A percentile compares a stretch with the other conserved stretches of the same genome.
Conservation (phyloP, 2,888 invertebrate genomes). For the Eupithecia exiguata region DNA sequence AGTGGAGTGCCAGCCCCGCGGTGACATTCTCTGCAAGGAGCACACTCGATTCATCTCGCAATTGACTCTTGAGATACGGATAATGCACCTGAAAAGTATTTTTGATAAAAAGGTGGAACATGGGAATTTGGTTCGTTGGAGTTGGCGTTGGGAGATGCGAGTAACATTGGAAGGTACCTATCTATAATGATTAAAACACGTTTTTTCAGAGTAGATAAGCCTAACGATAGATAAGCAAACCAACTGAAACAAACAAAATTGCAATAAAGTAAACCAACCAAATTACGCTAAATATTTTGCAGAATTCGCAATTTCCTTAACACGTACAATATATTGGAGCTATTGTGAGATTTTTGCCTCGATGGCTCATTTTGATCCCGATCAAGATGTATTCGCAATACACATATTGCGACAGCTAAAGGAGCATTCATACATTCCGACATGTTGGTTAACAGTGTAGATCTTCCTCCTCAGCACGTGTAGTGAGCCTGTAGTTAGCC, state of each 20-base stretch:
- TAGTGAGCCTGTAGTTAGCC: too few species aligned
- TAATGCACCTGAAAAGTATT: constrained; percentile 22
- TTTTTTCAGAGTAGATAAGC: too few species aligned
- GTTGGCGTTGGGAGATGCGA: too few species aligned
- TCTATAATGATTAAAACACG: too few species aligned
- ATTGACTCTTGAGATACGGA: constrained; percentile 22
- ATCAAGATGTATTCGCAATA: constrained; percentile 37
- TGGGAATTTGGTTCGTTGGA: too few species aligned
- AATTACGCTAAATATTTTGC: constrained; percentile 22
- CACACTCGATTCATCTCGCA: constrained; percentile 19
- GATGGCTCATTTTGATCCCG: constrained; percentile 32
- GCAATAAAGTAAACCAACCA: constrained; percentile 15
- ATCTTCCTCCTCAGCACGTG: not conserved
- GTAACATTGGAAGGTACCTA: too few species aligned
- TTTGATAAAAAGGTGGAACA: not conserved
- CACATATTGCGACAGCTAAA: constrained; percentile 27
- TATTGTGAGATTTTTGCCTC: constrained; percentile 31
- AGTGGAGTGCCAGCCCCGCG: constrained; percentile 22
- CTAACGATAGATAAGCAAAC: too few species aligned
- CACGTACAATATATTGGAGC: constrained; percentile 23
- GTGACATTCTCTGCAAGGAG: constrained; percentile 27
- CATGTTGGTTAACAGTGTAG: not conserved
- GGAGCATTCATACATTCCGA: constrained; percentile 1
- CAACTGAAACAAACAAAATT: not conserved
- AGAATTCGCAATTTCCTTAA: constrained; percentile 28